These are phyloP conservation scores for Trematomus loennbergii DNA, from an alignment of 2,113 vertebrate genomes.

Conservation along the genomic window DNA sequence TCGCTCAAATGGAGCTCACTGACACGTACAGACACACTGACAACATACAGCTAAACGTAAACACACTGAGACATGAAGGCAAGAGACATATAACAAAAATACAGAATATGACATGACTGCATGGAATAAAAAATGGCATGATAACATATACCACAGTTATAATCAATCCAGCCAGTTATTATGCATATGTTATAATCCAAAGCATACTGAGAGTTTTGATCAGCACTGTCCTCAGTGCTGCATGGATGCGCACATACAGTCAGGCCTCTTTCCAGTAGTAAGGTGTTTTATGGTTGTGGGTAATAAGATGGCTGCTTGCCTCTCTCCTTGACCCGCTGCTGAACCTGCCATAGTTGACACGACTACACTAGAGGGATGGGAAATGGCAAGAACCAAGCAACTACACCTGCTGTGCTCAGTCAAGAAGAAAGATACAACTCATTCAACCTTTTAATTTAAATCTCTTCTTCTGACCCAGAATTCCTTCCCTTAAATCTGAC, in stretches of 20 bases:
- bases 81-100: conserved; percentile 19
- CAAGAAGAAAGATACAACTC: conserved; percentile 57
- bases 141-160: not conserved
- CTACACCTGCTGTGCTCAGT: conserved; percentile 59
- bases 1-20: conserved; percentile 66
- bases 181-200: not conserved
- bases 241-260: conserved; percentile 51
- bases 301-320: conserved; percentile 70
- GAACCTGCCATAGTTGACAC: conserved; percentile 68
- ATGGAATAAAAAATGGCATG: not conserved
- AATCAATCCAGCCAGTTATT: not conserved
- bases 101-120: conserved; percentile 23
- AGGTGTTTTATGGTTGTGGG: conserved; percentile 63
- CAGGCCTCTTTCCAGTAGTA: conserved; percentile 28
- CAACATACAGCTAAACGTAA: conserved; percentile 56
- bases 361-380: conserved; percentile 44
- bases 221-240: conserved; percentile 39
- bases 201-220: conserved; percentile 31
- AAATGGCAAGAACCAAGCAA: conserved; percentile 47
- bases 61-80: conserved; percentile 46
- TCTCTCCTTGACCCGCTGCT: conserved; percentile 72
- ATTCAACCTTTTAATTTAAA: conserved; percentile 65
- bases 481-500: conserved; percentile 52
- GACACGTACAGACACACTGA: conserved; percentile 63
- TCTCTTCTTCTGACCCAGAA: conserved; percentile 40